Base-by-base conservation (phyloP, 2,113 vertebrate genomes). In the Vireo altiloquus region DNA sequence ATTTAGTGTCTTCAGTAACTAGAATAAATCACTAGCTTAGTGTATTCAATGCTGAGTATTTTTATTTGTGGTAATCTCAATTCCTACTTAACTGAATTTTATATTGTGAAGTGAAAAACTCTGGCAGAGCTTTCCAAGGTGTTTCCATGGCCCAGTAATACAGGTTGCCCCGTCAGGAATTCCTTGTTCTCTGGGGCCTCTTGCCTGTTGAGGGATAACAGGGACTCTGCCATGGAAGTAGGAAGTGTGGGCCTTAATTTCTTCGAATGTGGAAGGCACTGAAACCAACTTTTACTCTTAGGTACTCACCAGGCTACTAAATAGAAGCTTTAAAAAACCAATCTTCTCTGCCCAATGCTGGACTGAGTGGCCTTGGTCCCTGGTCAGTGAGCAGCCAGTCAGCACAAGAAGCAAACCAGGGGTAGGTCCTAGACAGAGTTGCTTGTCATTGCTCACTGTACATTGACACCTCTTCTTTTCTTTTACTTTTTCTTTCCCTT, bases 261-360 rank as follows among this genome's bases (percentile, higher is more conserved):
- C 31, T 86, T 80, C 0, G 2, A 39, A 30, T 16, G 13, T 71
- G 15, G 22, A 63, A 44, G 47, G 27, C 6, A 31, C 7, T 4
- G 22, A 69, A 64, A 17, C 5, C 4, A 78, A 2, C 9, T 52
- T 56, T 7, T 1, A 5, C 25, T 25, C 25, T 33, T 40, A 40
- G 39, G 39, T 37, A 30, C 5, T 30, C 21, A 21, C 21, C 4
- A 68, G 14, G 30, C 27, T 83, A 31, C 30, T 53, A 74, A 75
- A 24, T 4, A 53, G 10, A 11, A 69, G 15, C 24, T 63, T 76
- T 37, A 37, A 72, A 64, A 24, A 4, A 0, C 3, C 10, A 12
- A 6, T 1, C 2, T n/a, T 4, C 4, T 9, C 2, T 17, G 14
- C 1, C 2, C 11, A n/a, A n/a, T n/a, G n/a, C 24, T 18, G 33